Percentiles rank a stretch among this genome's conserved stretches.
Conservation (phyloP, 2,113 vertebrate genomes). For the Cyanoramphus novaezelandiae region DNA sequence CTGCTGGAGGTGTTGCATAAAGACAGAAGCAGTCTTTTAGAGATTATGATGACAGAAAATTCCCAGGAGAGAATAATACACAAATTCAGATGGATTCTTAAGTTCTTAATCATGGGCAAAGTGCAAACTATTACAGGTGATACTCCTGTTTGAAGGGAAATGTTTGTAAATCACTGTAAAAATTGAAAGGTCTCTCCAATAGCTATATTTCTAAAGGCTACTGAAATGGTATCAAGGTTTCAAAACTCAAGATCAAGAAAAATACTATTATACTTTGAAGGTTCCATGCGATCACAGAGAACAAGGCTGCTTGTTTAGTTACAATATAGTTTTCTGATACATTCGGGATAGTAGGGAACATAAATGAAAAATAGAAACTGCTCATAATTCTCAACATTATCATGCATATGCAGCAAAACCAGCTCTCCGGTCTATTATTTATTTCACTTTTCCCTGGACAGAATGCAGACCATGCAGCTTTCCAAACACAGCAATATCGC, state of each 20-base stretch:
- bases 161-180: not conserved
- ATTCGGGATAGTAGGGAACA: not conserved
- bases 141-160: not conserved
- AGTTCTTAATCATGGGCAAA: not conserved
- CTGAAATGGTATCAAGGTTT: not conserved
- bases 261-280: not conserved
- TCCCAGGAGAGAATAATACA: not conserved
- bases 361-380: not conserved
- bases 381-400: not conserved
- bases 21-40: not conserved
- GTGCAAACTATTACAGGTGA: not conserved
- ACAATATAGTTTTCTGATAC: not conserved
- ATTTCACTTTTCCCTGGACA: not conserved
- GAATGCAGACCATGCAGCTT: slow-evolving; percentile 20
- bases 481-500: not conserved
- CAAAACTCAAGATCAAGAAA: not conserved
- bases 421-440: not conserved
- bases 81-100: not conserved
- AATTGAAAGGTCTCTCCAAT: not conserved
- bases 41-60: not conserved
- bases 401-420: not conserved
- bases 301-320: not conserved
- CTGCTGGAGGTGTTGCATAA: not conserved
- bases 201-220: not conserved
- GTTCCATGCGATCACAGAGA: not conserved